A percentile compares a stretch with the other conserved stretches of the same genome.
phyloP scores from a whole-genome alignment of 2,113 vertebrate species.

The Antechinus flavipes region DNA sequence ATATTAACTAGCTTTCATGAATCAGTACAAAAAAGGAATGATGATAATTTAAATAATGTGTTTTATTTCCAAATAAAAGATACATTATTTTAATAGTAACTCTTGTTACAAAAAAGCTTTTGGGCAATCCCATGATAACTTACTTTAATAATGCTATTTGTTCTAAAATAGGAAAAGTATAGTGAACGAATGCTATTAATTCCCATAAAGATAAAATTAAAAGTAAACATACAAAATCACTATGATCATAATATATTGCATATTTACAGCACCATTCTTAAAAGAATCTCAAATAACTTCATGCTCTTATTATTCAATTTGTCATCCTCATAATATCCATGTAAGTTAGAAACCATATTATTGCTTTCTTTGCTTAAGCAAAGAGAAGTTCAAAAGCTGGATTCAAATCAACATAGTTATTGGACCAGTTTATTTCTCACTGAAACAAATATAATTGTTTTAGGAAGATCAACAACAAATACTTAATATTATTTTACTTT shows the following conservation, averaged over 20 bases:
- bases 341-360: not conserved
- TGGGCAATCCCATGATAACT: slow-evolving; percentile 67
- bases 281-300: slow-evolving; percentile 39
- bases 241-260: slow-evolving; percentile 36
- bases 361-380: not conserved
- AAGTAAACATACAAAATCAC: slow-evolving; percentile 53
- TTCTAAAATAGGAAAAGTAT: slow-evolving; percentile 67
- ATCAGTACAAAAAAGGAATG: slow-evolving; percentile 4
- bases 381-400: not conserved
- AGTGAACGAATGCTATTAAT: slow-evolving; percentile 73
- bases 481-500: not conserved
- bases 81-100: slow-evolving; percentile 57
- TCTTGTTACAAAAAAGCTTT: slow-evolving; percentile 61
- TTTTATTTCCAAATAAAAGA: slow-evolving; percentile 42
- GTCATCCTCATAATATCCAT: not conserved
- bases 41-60: not conserved
- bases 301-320: not conserved
- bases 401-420: not conserved
- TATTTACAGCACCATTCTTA: not conserved
- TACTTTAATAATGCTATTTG: slow-evolving; percentile 79
- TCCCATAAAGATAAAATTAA: slow-evolving; percentile 53
- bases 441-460: not conserved
- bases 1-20: not conserved
- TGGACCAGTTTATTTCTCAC: not conserved
- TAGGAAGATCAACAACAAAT: not conserved